phyloP scores from a whole-genome alignment of 2,888 invertebrate species.

The Pyralis farinalis region DNA sequence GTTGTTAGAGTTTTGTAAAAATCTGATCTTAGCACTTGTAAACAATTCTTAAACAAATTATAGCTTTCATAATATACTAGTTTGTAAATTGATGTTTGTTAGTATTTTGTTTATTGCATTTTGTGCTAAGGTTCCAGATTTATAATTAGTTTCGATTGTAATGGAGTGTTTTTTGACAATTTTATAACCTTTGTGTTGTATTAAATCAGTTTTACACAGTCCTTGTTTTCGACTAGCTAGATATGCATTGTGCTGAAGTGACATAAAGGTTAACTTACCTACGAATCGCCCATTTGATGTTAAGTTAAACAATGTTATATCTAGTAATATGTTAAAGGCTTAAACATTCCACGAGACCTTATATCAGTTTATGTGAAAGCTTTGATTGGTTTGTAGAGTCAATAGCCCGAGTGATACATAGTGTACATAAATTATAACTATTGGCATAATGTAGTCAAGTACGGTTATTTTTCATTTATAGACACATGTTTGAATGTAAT shows the following conservation, averaged over 20 bases:
- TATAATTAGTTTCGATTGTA: conserved; percentile 47
- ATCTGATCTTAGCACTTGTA: conserved; percentile 58
- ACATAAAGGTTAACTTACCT: background rate
- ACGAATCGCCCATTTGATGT: conserved; percentile 15
- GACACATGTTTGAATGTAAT: conserved; percentile 20
- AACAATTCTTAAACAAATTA: conserved; percentile 18
- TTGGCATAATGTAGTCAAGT: conserved; percentile 21
- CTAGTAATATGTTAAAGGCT: conserved; percentile 63
- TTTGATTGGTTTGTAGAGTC: conserved; percentile 51
- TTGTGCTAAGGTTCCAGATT: conserved; percentile 59
- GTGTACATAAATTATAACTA: conserved; percentile 40
- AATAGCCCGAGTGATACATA: conserved; percentile 33
- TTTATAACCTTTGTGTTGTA: conserved; percentile 53
- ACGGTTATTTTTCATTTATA: conserved; percentile 31
- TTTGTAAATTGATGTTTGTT: conserved; percentile 27
- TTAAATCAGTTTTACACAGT: conserved; percentile 42
- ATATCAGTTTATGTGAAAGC: conserved; percentile 57
- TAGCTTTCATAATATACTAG: conserved; percentile 18
- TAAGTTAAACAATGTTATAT: conserved; percentile 39
- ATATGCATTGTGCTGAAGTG: conserved; percentile 42
- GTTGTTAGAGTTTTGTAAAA: conserved; percentile 31
- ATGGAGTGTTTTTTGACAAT: conserved; percentile 68
- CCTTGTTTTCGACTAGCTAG: conserved; percentile 53
- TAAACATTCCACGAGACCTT: conserved; percentile 75
- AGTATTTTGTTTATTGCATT: conserved; percentile 33